Evolutionary conservation across 2,888 invertebrate species (phyloP), one percentile per base, ranked within the genome.

Genomic region (Magallana nippona): DNA sequence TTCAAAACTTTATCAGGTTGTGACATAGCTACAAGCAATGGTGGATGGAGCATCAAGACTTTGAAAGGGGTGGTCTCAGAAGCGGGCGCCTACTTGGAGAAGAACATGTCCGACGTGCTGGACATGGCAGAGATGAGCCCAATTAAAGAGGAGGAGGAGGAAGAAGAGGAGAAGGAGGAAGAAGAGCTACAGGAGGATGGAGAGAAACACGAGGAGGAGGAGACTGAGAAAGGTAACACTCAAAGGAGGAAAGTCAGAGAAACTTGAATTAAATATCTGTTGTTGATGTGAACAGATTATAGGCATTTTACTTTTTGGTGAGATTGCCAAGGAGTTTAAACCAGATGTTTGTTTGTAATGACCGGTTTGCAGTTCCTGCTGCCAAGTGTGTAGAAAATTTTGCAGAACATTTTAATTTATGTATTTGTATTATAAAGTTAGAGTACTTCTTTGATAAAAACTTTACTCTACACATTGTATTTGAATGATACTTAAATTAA

Each of bases 11-110:
- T 82, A 10, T 27, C 86, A 93, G 93, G 92, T 32, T 89, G 88
- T 83, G 90, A 92, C 81, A 86, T 90, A 32, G 90, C 89, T 81
- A 90, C 90, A 55, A 90, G 92, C 60, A 87, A 89, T 82, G 89
- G 91, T 86, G 93, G 93, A 19, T 93, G 92, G 93, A 93, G 93
- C 86, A 84, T 91, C 81, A 91, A 92, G 84, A 90, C 92, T 10
- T 86, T 93, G 85, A 92, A 92, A 84, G 91, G 91, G 19, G 91
- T 93, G 8, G 89, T 90, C 10, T 81, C 88, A 13, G 92, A 93
- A 83, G 93, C 93, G 56, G 93, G 93, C 10, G 91, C 91, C 57
- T 87, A 91, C 77, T 88, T 92, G 13, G 92, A 93, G 83, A 86
- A 84, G 71, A 79, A 82, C 60, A 81, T 77, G 32, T 60, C 77